Conservation (phyloP, 2,797 vertebrate species). For the Nannoperca obscura region DNA sequence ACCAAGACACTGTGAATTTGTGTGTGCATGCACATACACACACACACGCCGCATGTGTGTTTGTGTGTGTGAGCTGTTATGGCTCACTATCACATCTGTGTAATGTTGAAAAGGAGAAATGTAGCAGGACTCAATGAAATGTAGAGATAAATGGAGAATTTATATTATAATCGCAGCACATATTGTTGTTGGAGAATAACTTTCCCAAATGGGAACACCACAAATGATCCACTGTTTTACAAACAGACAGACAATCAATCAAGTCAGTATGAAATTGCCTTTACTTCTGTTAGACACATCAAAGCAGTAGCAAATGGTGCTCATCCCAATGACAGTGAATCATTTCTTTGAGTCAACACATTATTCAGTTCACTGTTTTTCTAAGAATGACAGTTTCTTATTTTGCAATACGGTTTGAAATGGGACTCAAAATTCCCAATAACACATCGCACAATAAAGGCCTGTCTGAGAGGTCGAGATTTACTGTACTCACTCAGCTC, state of each 20-base stretch:
- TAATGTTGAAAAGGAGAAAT: slow-evolving; percentile 33
- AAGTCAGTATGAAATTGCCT: slow-evolving; percentile 24
- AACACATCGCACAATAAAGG: slow-evolving; percentile 49
- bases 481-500: slow-evolving; percentile 54
- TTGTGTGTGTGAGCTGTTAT: neutral
- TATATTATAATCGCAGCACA: slow-evolving; percentile 38
- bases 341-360: slow-evolving; percentile 31
- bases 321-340: slow-evolving; percentile 24
- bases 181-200: slow-evolving; percentile 48
- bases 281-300: slow-evolving; percentile 35
- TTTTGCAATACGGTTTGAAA: slow-evolving; percentile 34
- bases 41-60: neutral
- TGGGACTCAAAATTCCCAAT: slow-evolving; percentile 33
- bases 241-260: slow-evolving; percentile 40
- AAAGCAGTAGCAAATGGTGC: slow-evolving; percentile 33
- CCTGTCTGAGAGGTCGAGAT: slow-evolving; percentile 50
- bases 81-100: slow-evolving; percentile 27
- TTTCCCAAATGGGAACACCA: slow-evolving; percentile 40
- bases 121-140: slow-evolving; percentile 37
- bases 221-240: slow-evolving; percentile 55
- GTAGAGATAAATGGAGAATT: slow-evolving; percentile 42
- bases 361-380: slow-evolving; percentile 33
- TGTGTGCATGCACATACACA: slow-evolving; percentile 23
- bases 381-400: slow-evolving; percentile 17
- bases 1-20: slow-evolving; percentile 36